Evolutionary conservation across 2,888 invertebrate genomes (phyloP).

Genomic region (Lutraria lutraria): DNA sequence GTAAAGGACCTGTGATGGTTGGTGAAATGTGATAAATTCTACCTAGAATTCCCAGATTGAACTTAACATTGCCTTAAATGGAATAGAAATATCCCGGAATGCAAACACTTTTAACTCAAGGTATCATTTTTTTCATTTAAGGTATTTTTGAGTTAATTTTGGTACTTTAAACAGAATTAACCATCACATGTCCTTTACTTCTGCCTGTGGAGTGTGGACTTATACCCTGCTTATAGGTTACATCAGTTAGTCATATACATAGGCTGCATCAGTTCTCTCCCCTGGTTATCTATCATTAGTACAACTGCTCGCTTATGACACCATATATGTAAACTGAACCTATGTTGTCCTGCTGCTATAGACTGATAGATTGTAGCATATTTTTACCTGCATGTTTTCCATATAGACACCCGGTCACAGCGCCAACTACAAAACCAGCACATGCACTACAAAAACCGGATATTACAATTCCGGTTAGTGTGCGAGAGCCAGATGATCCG

Average conservation of each 20-base stretch:
- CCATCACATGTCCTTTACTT: too few relatives aligned
- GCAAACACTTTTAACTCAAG: too few relatives aligned
- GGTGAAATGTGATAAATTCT: too few relatives aligned
- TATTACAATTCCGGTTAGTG: conserved; percentile 68
- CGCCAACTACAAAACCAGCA: conserved; percentile 42
- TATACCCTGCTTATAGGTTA: too few relatives aligned
- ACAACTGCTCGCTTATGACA: background rate
- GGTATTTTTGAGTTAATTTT: too few relatives aligned
- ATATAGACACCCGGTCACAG: conserved; percentile 60
- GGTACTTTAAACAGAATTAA: too few relatives aligned
- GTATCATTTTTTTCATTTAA: too few relatives aligned
- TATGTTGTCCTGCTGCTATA: background rate
- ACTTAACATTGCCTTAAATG: too few relatives aligned
- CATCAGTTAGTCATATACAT: background rate
- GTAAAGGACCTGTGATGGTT: too few relatives aligned
- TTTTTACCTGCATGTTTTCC: conserved; percentile 45
- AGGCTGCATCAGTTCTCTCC: background rate
- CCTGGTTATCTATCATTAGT: background rate
- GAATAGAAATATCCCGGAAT: too few relatives aligned
- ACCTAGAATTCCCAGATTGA: too few relatives aligned
- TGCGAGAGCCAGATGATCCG: conserved; percentile 57
- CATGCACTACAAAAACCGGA: conserved; percentile 41
- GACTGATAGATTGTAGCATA: conserved; percentile 1
- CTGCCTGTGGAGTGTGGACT: too few relatives aligned
- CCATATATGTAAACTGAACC: background rate